Evolutionary conservation across 2,113 vertebrate species (phyloP).

Genomic region (Mellivora capensis): DNA sequence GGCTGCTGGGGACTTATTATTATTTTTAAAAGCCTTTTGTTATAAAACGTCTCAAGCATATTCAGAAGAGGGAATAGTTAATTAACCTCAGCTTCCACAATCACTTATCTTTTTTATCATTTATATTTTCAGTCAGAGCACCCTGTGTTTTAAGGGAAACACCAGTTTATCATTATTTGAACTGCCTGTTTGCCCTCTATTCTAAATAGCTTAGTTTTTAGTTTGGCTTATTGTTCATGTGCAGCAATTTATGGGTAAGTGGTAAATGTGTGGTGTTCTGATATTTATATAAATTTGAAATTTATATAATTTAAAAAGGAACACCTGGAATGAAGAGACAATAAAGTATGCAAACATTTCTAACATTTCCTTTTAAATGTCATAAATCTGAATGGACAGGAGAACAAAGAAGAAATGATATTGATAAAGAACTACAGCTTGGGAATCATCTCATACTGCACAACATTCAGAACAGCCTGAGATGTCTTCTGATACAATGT

Average conservation of each 20-base stretch:
- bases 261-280: background rate
- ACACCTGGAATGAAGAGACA: background rate
- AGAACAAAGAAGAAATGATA: background rate
- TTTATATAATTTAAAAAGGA: background rate
- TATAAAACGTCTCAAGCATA: background rate
- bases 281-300: background rate
- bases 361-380: background rate
- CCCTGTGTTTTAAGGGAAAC: background rate
- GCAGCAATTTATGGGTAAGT: background rate
- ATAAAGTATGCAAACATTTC: background rate
- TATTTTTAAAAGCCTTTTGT: slow-evolving; percentile 1
- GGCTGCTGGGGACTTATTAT: background rate
- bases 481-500: background rate
- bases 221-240: background rate
- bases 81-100: background rate
- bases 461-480: background rate
- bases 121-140: background rate
- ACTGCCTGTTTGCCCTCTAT: background rate
- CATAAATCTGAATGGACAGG: background rate
- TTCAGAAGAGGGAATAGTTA: background rate
- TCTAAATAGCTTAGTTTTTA: background rate
- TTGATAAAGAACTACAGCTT: background rate
- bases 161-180: background rate
- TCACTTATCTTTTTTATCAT: background rate
- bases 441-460: background rate